phyloP scores from a whole-genome alignment of 2,113 vertebrate genomes.

The Equus quagga region DNA sequence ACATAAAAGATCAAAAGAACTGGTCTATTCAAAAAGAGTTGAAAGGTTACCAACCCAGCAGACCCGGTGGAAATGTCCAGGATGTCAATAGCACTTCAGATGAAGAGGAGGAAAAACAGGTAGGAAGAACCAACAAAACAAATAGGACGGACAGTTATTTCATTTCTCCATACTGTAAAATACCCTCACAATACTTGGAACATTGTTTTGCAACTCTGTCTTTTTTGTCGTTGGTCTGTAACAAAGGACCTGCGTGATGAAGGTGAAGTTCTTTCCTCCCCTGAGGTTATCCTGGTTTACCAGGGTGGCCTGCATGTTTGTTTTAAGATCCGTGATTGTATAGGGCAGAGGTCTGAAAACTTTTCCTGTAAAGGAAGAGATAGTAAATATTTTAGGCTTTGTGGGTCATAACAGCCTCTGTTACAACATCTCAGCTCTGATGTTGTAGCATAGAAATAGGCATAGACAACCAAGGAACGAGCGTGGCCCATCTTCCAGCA shows the following conservation, averaged over 20 bases:
- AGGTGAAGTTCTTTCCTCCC: not conserved
- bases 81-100: not conserved
- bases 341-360: not conserved
- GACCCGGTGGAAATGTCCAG: not conserved
- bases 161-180: constrained; percentile 4
- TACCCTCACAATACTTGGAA: not conserved
- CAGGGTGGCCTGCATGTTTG: not conserved
- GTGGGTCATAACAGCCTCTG: not conserved
- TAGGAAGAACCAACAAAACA: constrained; percentile 49
- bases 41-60: not conserved
- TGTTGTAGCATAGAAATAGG: not conserved
- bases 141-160: not conserved
- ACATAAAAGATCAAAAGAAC: constrained; percentile 42
- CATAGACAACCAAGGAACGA: not conserved
- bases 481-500: not conserved
- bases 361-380: not conserved
- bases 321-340: not conserved
- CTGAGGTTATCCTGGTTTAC: not conserved
- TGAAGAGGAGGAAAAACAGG: constrained; percentile 67
- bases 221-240: constrained; percentile 29
- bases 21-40: not conserved
- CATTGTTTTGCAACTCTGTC: not conserved
- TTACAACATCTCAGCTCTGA: not conserved
- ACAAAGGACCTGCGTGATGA: not conserved
- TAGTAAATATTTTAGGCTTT: not conserved